Percentiles rank a stretch among this genome's conserved stretches.
phyloP scores from a whole-genome alignment of 2,888 invertebrate genomes.

The Formica aserva region DNA sequence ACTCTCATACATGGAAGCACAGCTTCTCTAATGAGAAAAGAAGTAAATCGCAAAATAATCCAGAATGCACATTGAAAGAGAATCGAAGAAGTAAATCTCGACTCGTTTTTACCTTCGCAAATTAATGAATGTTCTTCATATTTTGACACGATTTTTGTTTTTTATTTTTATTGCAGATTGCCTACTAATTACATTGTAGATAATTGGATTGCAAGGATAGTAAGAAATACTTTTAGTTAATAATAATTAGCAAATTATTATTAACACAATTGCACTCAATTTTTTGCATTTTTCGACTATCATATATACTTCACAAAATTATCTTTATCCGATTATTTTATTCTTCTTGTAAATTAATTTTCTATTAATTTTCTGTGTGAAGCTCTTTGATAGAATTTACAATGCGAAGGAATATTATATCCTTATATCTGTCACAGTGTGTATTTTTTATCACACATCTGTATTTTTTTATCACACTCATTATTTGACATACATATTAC shows the following conservation, averaged over 20 bases:
- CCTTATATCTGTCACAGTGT: background rate
- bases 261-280: slow-evolving; percentile 66
- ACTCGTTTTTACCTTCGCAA: background rate
- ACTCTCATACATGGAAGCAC: slow-evolving; percentile 43
- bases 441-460: slow-evolving; percentile 21
- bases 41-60: background rate
- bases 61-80: background rate
- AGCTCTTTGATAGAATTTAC: slow-evolving; percentile 4
- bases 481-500: background rate
- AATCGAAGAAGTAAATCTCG: background rate
- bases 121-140: background rate
- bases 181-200: slow-evolving; percentile 31
- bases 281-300: slow-evolving; percentile 48
- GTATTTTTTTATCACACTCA: slow-evolving; percentile 17
- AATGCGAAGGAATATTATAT: slow-evolving; percentile 8
- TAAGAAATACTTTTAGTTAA: slow-evolving; percentile 7
- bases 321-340: slow-evolving; percentile 13
- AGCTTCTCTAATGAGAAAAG: slow-evolving; percentile 1
- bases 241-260: slow-evolving; percentile 47
- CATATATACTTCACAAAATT: slow-evolving; percentile 36
- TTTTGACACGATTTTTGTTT: background rate
- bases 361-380: slow-evolving; percentile 12
- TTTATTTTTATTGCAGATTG: background rate
- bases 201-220: slow-evolving; percentile 34
- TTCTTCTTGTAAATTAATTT: background rate